Evolutionary conservation across 2,113 vertebrate species (phyloP), one percentile per base, ranked within the genome.

Genomic region (Zosterops borbonicus): DNA sequence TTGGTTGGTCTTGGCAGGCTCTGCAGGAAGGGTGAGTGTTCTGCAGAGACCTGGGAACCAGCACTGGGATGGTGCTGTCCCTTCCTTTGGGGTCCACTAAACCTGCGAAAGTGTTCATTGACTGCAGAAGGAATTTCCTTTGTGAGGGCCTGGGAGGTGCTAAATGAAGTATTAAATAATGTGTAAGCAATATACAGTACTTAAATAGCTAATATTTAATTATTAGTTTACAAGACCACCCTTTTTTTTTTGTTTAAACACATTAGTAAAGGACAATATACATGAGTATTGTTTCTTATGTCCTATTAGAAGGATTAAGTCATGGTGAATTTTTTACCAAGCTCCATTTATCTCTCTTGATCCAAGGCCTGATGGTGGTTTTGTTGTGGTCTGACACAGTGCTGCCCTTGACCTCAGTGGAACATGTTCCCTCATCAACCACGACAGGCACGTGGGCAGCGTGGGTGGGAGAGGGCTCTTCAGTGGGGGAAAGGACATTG

Each of bases 381-480:
- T 59, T 55, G 12, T 49, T 52, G 41, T 64, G 71, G 19, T 64
- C 62, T 68, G 23, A 46, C 58, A 35, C 0, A 0, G 13, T 15
- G 8, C 25, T 64, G 15, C 25, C 47, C 53, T 41, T 35, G 60
- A 53, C 71, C 78, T 76, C 3, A 19, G 64, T 27, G 73, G 68
- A 29, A 24, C 7, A 0, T 2, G 52, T 89, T 44, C 78, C n/a
- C 20, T 44, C 3, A 2, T 71, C 78, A 33, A 29, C 55, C 3
- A 0, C 0, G 0, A 12, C 39, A 29, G 79, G 60, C 41, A 0
- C 4, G 5, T 37, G 62, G 89, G 65, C 59, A 69, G 75, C 1
- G 0, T 27, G 3, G 47, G 71, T 63, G 56, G 65, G 62, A 58
- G 0, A 3, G 67, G 47, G 18, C 19, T 78, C 83, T 80, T 16